Base-by-base conservation (phyloP, 2,888 invertebrate genomes). In the Zootermopsis nevadensis region DNA sequence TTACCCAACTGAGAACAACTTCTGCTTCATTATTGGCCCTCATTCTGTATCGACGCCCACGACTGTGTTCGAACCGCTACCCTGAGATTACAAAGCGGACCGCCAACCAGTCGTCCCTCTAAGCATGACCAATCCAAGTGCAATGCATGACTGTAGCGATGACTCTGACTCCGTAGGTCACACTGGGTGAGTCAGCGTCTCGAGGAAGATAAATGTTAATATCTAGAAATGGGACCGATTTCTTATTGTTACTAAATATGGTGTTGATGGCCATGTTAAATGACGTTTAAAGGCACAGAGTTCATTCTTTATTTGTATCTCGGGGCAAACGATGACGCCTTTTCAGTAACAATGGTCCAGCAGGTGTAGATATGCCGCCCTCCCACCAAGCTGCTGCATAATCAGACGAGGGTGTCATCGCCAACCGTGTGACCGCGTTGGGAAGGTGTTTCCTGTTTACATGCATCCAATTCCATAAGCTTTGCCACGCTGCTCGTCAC, bases 191-290 rank as follows among this genome's bases (percentile, higher is more conserved):
- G 69, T 69, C 69, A 69, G 69, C 24, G 66, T 69, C 67, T n/a
- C 69, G 33, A 19, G 19, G 31, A 69, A 33, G 69, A 69, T 31
- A 69, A 69, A 69, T 69, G 69, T 33, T 69, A 69, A 69, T 69
- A 69, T 69, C 69, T 69, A 33, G 69, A 69, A 69, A 69, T 60
- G 27, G 33, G 31, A 69, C 69, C 8, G 69, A 69, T 69, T 69
- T 69, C 69, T 69, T 69, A 22, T 69, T 69, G 69, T 69, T 12
- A 30, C 69, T 69, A 33, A 33, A 69, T 33, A 33, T 33, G 69
- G 69, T 33, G 69, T 60, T 60, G 60, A 60, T 60, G 60, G 60
- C 60, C n/a, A 60, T 60, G 60, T 60, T 27, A 60, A 60, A 60
- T 60, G 27, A 27, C 60, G 6, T 60, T 27, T n/a, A 60, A 60